A percentile compares a stretch with the other conserved stretches of the same genome.
phyloP scores from a whole-genome alignment of 2,888 invertebrate species.

The Lasioglossum vierecki region DNA sequence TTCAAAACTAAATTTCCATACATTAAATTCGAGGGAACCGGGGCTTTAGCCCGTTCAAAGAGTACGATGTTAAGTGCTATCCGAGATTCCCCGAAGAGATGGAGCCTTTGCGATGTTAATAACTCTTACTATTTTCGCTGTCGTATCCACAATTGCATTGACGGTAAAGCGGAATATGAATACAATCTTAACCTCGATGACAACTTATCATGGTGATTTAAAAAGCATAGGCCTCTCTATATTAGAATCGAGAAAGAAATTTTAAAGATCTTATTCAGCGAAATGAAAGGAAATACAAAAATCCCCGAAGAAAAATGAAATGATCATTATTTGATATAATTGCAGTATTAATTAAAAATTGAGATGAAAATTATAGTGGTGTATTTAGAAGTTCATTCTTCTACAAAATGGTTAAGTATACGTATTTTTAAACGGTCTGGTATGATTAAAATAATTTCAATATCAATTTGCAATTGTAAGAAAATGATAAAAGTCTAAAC shows the following conservation, averaged over 20 bases:
- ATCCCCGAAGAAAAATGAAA: neutral
- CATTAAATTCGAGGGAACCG: neutral
- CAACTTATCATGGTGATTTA: neutral
- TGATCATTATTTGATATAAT: neutral
- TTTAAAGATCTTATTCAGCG: neutral
- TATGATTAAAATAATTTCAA: no score
- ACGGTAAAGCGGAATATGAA: neutral
- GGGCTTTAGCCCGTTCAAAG: neutral
- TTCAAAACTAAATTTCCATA: slow-evolving; percentile 12
- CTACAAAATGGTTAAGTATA: no score
- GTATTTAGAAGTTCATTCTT: no score
- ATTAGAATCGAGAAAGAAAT: neutral
- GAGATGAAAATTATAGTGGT: no score
- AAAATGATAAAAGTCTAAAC: no score
- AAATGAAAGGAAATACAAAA: neutral
- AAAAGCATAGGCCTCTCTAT: neutral
- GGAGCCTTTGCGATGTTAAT: neutral
- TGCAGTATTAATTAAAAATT: neutral
- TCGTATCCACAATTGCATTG: neutral
- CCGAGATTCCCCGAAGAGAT: neutral
- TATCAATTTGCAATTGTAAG: no score
- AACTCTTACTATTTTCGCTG: neutral
- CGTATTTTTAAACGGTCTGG: no score
- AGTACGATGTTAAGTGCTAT: neutral
- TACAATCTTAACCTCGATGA: neutral